Evolutionary conservation across 2,797 vertebrate genomes (phyloP).

Genomic region (Nannoperca obscura): DNA sequence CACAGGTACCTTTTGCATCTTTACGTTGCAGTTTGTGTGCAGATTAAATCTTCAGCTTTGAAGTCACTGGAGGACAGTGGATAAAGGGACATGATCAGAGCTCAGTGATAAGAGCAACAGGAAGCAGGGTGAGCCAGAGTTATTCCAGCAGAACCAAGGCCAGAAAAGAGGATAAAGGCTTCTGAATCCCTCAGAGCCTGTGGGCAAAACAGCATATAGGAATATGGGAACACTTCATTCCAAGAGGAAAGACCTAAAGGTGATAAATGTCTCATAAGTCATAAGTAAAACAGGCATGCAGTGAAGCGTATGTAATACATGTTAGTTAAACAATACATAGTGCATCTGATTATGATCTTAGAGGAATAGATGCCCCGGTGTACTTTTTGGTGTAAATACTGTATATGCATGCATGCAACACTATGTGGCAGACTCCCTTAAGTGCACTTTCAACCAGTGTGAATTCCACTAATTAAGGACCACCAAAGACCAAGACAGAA

Average conservation of each 20-base stretch:
- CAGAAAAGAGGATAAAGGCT: constrained; percentile 31
- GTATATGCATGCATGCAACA: constrained; percentile 3
- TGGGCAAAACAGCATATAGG: constrained; percentile 22
- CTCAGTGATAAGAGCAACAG: constrained; percentile 42
- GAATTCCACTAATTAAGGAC: neutral
- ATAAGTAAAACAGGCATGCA: neutral
- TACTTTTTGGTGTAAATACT: neutral
- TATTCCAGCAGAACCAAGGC: constrained; percentile 34
- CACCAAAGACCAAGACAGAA: neutral
- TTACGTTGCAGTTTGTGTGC: constrained; percentile 1
- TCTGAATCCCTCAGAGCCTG: constrained; percentile 27
- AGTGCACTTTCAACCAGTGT: neutral
- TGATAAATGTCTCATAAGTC: constrained; percentile 5
- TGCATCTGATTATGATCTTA: neutral
- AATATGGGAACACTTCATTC: constrained; percentile 17
- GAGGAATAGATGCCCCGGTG: constrained; percentile 5
- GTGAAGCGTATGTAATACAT: constrained; percentile 8
- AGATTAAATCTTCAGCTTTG: constrained; percentile 38
- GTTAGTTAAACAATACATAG: neutral
- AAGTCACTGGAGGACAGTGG: constrained; percentile 21
- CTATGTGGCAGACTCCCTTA: constrained; percentile 2
- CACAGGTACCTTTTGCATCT: constrained; percentile 13
- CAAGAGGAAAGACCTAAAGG: constrained; percentile 5
- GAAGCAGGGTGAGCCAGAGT: constrained; percentile 48
- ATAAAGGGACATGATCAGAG: constrained; percentile 40